A percentile compares a stretch with the other conserved stretches of the same genome.
These are phyloP conservation scores for Flexamia atlantica DNA, from an alignment of 2,888 invertebrate genomes.

Conservation along the genomic window DNA sequence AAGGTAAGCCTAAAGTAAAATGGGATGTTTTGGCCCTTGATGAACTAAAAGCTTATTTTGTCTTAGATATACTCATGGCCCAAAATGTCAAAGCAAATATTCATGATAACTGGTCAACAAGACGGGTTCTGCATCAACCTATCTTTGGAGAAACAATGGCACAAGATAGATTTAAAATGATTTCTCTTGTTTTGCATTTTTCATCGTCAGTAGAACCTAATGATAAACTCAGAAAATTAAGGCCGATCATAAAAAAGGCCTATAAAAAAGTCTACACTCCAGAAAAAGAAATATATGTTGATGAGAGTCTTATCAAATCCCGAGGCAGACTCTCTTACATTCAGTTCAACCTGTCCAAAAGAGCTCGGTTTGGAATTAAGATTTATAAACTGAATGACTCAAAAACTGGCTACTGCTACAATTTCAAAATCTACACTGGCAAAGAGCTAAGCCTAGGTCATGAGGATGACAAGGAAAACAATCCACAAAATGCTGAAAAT, in stretches of 20 bases:
- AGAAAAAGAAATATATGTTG: slow-evolving; percentile 70
- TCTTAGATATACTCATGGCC: not conserved
- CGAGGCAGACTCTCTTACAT: slow-evolving; percentile 71
- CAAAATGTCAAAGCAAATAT: not conserved
- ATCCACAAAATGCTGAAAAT: no score
- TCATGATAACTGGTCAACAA: not conserved
- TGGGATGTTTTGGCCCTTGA: not conserved
- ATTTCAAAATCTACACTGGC: slow-evolving; percentile 34
- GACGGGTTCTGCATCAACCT: not conserved
- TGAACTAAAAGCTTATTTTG: slow-evolving; percentile 2
- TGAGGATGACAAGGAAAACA: not conserved
- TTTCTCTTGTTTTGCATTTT: not conserved
- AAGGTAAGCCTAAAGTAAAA: not conserved
- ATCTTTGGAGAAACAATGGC: not conserved
- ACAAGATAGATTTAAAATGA: not conserved
- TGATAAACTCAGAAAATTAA: slow-evolving; percentile 66
- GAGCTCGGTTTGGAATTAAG: slow-evolving; percentile 72
- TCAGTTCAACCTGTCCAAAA: slow-evolving; percentile 72
- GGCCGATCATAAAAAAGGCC: slow-evolving; percentile 48
- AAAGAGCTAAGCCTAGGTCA: not conserved
- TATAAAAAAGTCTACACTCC: slow-evolving; percentile 62
- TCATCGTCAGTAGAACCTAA: slow-evolving; percentile 2
- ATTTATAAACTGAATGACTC: slow-evolving; percentile 71
- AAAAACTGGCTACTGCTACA: slow-evolving; percentile 38
- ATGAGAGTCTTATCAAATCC: slow-evolving; percentile 73